Base-by-base conservation (phyloP, 2,888 invertebrate genomes). In the Boloria euphrosyne region DNA sequence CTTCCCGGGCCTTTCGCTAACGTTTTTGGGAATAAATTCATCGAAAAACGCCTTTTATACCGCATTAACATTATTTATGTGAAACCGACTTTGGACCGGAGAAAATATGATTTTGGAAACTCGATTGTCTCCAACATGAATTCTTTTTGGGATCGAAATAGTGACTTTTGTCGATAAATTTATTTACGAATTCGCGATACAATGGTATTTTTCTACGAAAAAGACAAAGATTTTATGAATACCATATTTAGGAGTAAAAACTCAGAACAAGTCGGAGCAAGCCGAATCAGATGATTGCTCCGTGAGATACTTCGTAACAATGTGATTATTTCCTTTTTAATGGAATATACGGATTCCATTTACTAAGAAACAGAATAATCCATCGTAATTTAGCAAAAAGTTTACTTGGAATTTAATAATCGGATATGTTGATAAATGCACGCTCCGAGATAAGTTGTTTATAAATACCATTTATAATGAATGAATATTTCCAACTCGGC, bases 1-100 rank as follows among this genome's bases (percentile, higher is more conserved):
- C 83, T 85, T 86, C 81, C 81, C 80, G 79, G 74, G 76, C 79
- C 75, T 83, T 84, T 84, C 81, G 82, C 78, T 76, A 76, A 80
- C 82, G 81, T 83, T 88, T 89, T 88, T 83, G 81, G 83, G 80
- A 79, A 88, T 86, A 85, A 89, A 86, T 89, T 86, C 86, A 85
- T 86, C 82, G 85, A 87, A 88, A 87, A 89, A 85, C 84, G 82
- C 85, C 86, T 85, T 88, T 88, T 88, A 86, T 83, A 79, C 62
- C 70, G 76, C 81, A 88, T 90, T 88, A 86, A 87, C 86, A 87
- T 89, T 89, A 89, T 89, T 89, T 89, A 71, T 69, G 63, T 55
- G 59, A 58, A 62, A 54, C 60, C 55, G 58, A 59, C 57, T 55
- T 61, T 47, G 50, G 54, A 66, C 50, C 66, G 52, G 62, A 66